Percentiles rank a stretch among this genome's conserved stretches.
Conservation (phyloP, 2,888 invertebrate species). For the Archaeoteleia sp. region DNA sequence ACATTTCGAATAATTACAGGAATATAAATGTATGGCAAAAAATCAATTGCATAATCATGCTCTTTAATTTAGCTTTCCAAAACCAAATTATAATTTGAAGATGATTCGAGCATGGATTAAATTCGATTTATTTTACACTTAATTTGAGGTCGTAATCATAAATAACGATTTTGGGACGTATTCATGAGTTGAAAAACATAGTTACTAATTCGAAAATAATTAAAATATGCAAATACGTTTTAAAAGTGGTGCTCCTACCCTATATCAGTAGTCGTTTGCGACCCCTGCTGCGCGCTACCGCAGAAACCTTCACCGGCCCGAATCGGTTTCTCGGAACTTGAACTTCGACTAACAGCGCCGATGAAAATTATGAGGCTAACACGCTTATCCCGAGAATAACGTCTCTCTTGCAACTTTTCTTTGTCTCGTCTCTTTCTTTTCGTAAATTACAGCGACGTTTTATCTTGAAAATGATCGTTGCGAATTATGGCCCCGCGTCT, state of each 20-base stretch:
- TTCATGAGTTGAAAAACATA: no score
- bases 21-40: no score
- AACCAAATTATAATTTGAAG: no score
- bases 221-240: slow-evolving; percentile 14
- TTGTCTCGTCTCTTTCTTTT: slow-evolving; percentile 33
- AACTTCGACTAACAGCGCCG: slow-evolving; percentile 41
- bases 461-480: slow-evolving; percentile 18
- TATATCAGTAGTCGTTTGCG: slow-evolving; percentile 44
- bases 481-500: slow-evolving; percentile 3
- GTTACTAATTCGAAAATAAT: no score
- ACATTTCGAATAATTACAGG: no score
- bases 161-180: no score
- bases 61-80: no score
- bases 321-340: slow-evolving; percentile 48
- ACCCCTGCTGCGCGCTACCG: slow-evolving; percentile 42
- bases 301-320: slow-evolving; percentile 36
- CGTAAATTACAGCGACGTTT: slow-evolving; percentile 20
- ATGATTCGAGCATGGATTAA: no score
- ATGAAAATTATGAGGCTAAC: slow-evolving; percentile 51
- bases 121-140: no score
- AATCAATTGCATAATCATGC: no score
- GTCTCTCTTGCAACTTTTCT: slow-evolving; percentile 35
- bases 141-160: no score
- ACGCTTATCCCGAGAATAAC: slow-evolving; percentile 45
- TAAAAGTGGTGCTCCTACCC: slow-evolving; percentile 38